A percentile compares a stretch with the other conserved stretches of the same genome.
These are phyloP conservation scores for Cheilosia grossa DNA, from an alignment of 2,888 invertebrate genomes.

Conservation along the genomic window DNA sequence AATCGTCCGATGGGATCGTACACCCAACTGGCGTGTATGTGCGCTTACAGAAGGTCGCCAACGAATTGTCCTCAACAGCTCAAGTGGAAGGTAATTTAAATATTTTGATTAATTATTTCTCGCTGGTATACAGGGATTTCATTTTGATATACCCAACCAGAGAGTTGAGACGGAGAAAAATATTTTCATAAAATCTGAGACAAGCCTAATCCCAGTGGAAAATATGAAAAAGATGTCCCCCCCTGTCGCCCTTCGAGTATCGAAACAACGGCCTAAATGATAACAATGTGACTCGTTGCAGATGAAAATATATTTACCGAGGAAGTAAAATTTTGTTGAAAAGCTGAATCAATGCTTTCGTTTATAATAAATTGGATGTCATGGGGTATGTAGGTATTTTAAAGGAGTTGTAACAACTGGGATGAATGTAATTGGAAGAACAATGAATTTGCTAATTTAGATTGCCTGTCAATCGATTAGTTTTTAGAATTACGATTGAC, in stretches of 20 bases:
- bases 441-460: background rate
- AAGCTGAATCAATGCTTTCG: constrained; percentile 11
- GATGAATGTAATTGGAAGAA: background rate
- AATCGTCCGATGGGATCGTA: constrained; percentile 36
- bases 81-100: constrained; percentile 64
- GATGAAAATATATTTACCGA: constrained; percentile 19
- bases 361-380: constrained; percentile 32
- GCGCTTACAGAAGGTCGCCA: constrained; percentile 5
- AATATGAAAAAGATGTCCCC: constrained; percentile 51
- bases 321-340: background rate
- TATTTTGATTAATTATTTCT: constrained; percentile 71
- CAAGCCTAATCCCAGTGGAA: constrained; percentile 53
- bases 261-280: constrained; percentile 32
- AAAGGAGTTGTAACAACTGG: background rate
- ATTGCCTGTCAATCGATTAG: background rate
- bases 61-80: constrained; percentile 49
- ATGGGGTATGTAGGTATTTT: background rate
- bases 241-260: background rate
- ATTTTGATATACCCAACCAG: constrained; percentile 4
- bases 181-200: constrained; percentile 65
- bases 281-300: constrained; percentile 21
- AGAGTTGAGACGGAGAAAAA: constrained; percentile 11
- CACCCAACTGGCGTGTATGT: background rate
- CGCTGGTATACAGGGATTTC: constrained; percentile 47
- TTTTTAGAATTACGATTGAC: background rate